Percentiles rank a stretch among this genome's conserved stretches.
Conservation (phyloP, 2,888 invertebrate genomes). For the Syritta pipiens region DNA sequence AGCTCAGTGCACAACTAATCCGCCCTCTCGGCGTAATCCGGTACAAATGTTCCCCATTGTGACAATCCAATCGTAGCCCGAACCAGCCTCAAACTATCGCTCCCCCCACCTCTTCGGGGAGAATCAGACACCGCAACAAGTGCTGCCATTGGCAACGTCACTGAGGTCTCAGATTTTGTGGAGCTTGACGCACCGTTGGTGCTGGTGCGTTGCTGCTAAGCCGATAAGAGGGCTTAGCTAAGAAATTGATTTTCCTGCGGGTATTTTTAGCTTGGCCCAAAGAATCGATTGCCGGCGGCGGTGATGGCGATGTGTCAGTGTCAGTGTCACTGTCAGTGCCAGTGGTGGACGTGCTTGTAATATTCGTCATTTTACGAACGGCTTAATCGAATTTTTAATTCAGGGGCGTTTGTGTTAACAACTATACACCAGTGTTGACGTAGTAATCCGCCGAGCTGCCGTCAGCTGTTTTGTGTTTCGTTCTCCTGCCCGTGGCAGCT, state of each 20-base stretch:
- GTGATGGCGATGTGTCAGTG: too few relatives aligned
- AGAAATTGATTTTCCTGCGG: slow-evolving; percentile 48
- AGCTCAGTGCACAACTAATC: too few relatives aligned
- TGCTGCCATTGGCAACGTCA: too few relatives aligned
- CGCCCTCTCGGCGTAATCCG: too few relatives aligned
- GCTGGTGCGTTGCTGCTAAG: neutral
- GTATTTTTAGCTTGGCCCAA: slow-evolving; percentile 32
- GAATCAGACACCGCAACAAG: too few relatives aligned
- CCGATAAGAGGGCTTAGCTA: slow-evolving; percentile 3
- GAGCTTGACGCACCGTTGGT: neutral
- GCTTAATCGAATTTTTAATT: neutral
- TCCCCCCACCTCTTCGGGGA: too few relatives aligned
- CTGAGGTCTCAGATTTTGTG: too few relatives aligned
- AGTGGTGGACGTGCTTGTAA: neutral
- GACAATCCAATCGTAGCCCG: too few relatives aligned
- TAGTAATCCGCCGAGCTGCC: slow-evolving; percentile 2
- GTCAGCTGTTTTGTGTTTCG: neutral
- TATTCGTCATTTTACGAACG: neutral
- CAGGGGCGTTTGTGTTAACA: neutral
- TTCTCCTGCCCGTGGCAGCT: neutral
- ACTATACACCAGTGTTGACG: neutral
- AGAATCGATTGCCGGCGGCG: neutral
- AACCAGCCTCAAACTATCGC: too few relatives aligned
- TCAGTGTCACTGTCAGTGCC: slow-evolving; percentile 13
- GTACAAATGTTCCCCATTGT: too few relatives aligned